Evolutionary conservation across 2,797 vertebrate species (phyloP).

Genomic region (Heteromormyrus szaboi): DNA sequence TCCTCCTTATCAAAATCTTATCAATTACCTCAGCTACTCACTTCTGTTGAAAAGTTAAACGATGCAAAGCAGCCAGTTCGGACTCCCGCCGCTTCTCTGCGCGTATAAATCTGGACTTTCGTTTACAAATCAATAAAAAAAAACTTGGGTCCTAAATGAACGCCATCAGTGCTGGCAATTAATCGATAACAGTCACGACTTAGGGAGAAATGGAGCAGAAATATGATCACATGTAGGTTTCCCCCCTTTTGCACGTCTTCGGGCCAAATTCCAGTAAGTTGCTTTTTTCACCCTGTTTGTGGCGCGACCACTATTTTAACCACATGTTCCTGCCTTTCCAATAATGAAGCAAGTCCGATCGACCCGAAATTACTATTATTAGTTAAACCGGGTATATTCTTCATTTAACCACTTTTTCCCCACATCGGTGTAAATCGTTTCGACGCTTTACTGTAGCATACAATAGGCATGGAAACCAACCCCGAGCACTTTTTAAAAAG

Average conservation of each 20-base stretch:
- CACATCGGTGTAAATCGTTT: neutral
- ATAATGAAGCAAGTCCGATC: neutral
- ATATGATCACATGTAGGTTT: constrained; percentile 51
- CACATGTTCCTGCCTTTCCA: neutral
- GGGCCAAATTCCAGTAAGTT: constrained; percentile 44
- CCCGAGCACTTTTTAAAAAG: constrained; percentile 4
- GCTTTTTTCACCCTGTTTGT: constrained; percentile 6
- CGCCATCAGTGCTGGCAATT: constrained; percentile 22
- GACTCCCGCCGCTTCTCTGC: neutral
- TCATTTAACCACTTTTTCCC: neutral
- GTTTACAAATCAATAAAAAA: neutral
- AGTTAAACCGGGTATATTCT: neutral
- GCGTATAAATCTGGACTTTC: constrained; percentile 12
- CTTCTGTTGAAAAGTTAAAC: constrained; percentile 1
- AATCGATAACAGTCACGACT: constrained; percentile 46
- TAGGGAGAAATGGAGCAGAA: constrained; percentile 36
- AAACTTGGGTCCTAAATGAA: constrained; percentile 14
- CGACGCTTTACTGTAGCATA: neutral
- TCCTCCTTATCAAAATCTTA: neutral
- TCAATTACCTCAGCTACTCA: neutral
- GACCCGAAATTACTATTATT: neutral
- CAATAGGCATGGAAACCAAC: neutral
- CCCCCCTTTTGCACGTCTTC: constrained; percentile 34
- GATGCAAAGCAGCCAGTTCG: neutral
- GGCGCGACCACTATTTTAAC: constrained; percentile 16